These are phyloP conservation scores for Tetranychus urticae DNA, from an alignment of 1,140 invertebrate genomes.

Conservation along the genomic window DNA sequence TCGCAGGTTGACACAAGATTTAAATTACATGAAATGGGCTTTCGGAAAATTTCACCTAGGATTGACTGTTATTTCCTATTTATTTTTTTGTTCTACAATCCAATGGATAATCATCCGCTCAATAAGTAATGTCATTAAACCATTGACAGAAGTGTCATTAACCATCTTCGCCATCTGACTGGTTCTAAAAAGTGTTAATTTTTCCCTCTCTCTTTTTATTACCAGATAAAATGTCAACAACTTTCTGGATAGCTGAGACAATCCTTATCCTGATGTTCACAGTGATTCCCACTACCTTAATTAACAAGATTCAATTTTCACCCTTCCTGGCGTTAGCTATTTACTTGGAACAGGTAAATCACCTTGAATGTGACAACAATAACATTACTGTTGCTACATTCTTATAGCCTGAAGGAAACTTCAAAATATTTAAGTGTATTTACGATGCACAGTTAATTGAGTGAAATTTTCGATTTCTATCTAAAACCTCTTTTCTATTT, in stretches of 20 bases:
- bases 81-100: not conserved
- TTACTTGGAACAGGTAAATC: constrained; percentile 6
- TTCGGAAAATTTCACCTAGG: not conserved
- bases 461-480: too few species aligned
- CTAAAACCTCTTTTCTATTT: not conserved
- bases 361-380: too few species aligned
- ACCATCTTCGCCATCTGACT: not conserved
- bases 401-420: too few species aligned
- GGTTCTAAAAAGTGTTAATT: not conserved
- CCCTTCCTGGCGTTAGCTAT: not conserved
- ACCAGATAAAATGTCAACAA: not conserved
- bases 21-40: not conserved
- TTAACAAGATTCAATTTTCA: not conserved
- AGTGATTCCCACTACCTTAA: not conserved
- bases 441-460: not conserved
- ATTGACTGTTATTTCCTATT: not conserved
- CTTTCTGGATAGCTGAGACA: not conserved
- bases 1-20: not conserved
- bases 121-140: not conserved
- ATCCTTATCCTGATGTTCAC: not conserved
- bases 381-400: too few species aligned
- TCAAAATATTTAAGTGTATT: not conserved
- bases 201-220: not conserved
- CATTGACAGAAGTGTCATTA: too few species aligned
- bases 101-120: not conserved